These are phyloP conservation scores for Eristalis intricaria DNA, from an alignment of 2,888 invertebrate genomes.

Conservation along the genomic window DNA sequence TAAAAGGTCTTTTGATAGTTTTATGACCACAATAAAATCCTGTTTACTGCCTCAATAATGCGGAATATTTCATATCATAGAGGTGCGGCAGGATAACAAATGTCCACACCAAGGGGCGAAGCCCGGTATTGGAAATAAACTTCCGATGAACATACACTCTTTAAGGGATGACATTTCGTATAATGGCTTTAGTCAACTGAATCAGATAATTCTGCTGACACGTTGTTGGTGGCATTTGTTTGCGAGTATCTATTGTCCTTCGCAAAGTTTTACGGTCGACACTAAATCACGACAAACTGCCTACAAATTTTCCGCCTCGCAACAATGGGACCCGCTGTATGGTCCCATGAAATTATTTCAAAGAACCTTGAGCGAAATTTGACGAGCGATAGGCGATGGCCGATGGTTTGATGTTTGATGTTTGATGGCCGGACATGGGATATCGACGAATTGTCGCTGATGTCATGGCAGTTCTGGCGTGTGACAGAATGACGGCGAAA, in stretches of 20 bases:
- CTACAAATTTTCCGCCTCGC: background rate
- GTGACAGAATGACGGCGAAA: background rate
- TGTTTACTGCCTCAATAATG: conserved; percentile 29
- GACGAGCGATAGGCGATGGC: background rate
- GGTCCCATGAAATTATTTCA: background rate
- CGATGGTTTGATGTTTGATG: background rate
- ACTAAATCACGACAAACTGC: conserved; percentile 3
- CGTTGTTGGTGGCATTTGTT: conserved; percentile 11
- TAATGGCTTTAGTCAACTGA: conserved; percentile 11
- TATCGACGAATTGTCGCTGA: background rate
- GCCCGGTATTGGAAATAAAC: conserved; percentile 5
- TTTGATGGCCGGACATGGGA: background rate
- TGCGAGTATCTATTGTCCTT: background rate
- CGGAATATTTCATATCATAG: background rate
- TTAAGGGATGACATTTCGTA: conserved; percentile 10
- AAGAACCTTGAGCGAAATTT: background rate
- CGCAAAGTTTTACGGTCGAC: conserved; percentile 8
- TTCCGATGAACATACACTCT: background rate
- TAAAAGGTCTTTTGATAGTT: conserved; percentile 33
- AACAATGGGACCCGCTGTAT: background rate
- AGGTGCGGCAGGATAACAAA: conserved; percentile 10
- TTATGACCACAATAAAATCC: conserved; percentile 35
- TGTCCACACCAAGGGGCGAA: background rate
- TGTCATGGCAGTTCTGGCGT: background rate
- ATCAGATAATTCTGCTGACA: conserved; percentile 38